Base-by-base conservation (phyloP, 2,888 invertebrate species). In the Gymnocheta viridis region DNA sequence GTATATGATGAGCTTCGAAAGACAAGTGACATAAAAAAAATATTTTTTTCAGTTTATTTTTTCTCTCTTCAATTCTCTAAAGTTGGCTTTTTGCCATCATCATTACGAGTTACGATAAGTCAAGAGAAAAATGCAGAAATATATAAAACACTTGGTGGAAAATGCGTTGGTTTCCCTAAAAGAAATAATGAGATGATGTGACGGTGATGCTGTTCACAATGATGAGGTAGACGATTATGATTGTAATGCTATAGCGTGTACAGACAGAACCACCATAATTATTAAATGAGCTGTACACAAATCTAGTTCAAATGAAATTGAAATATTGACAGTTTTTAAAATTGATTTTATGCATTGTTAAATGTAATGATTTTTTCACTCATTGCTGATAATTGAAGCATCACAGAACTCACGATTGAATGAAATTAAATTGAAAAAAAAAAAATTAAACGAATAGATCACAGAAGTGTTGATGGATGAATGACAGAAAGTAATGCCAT, bases 301-400 rank as follows among this genome's bases (percentile, higher is more conserved):
- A 82, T 82, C 69, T 82, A 82, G 81, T 82, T 82, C 81, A 82
- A 82, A 74, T 82, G 74, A 76, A 82, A 82, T 82, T 82, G 74
- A 82, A 82, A 82, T 82, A 82, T 82, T 82, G 81, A 82, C 81
- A 82, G 81, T 67, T 82, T 64, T 82, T 56, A 4, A 82, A 81
- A 82, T 82, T 76, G 81, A 82, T 82, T 82, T 82, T 76, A 82
- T 76, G 81, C 81, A 70, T 82, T 82, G 81, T 82, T 82, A 76
- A 82, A 69, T 76, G 62, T 82, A 82, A 82, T 82, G 81, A 76
- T 69, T 69, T 76, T 60, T 76, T 82, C 74, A 76, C 81, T 82
- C 81, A 82, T 76, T 82, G 81, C 62, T 56, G 54, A 56, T 82
- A 82, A 82, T 82, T 82, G 81, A 82, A 76, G 81, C 81, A 82